A percentile compares a stretch with the other conserved stretches of the same genome.
These are phyloP conservation scores for Agrochola circellaris DNA, from an alignment of 2,888 invertebrate species.

Conservation along the genomic window DNA sequence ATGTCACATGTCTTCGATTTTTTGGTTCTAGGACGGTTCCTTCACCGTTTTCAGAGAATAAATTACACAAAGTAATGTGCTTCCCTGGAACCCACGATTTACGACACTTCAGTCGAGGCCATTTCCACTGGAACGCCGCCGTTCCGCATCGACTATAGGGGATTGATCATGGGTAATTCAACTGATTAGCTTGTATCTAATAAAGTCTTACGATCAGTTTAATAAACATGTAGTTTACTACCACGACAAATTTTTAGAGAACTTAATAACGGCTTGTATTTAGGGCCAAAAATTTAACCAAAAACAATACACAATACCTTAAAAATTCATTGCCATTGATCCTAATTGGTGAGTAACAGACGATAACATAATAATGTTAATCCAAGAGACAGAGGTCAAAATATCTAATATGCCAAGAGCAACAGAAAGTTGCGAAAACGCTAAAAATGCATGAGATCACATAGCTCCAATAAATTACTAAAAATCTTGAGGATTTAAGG, in stretches of 20 bases:
- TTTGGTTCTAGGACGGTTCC: too few relatives aligned
- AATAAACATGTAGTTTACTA: background rate
- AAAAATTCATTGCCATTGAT: constrained; percentile 20
- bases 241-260: too few relatives aligned
- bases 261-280: too few relatives aligned
- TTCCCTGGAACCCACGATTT: too few relatives aligned
- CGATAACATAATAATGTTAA: constrained; percentile 22
- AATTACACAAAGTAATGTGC: too few relatives aligned
- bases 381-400: constrained; percentile 16
- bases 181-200: background rate
- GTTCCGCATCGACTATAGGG: too few relatives aligned
- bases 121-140: too few relatives aligned
- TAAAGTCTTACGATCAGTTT: background rate
- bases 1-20: too few relatives aligned
- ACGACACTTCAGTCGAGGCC: too few relatives aligned
- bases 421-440: constrained; percentile 33
- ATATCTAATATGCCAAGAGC: constrained; percentile 34
- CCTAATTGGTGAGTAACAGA: background rate
- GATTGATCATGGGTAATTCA: too few relatives aligned
- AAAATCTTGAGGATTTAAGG: background rate
- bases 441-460: constrained; percentile 12
- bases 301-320: background rate
- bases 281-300: too few relatives aligned
- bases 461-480: constrained; percentile 14
- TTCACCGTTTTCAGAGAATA: too few relatives aligned